Evolutionary conservation across 2,888 invertebrate genomes (phyloP), one percentile per base, ranked within the genome.

Genomic region (Trichogramma evanescens): DNA sequence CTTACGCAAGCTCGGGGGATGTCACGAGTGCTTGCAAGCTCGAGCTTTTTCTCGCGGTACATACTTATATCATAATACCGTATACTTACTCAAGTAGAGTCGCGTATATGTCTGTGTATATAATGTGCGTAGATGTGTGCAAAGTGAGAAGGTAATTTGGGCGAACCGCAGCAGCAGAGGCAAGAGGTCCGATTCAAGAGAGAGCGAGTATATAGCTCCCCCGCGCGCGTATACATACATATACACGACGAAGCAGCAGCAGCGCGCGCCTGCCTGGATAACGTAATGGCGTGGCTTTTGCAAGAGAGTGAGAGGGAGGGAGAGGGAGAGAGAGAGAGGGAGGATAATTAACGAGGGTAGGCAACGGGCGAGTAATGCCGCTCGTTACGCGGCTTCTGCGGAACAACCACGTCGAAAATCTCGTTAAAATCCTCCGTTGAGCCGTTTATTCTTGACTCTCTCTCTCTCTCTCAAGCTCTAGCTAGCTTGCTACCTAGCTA

Each of bases 341-440:
- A 67, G 72, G 72, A 71, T 77, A 76, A 77, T 75, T 76, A 76
- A 77, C 75, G 76, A 73, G 72, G 73, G 72, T 72, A 72, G 68
- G 67, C 68, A 66, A 67, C 67, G 62, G 69, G 57, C 63, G 73
- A 76, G 73, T 76, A 75, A 77, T 77, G 73, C 71, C 69, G 62
- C 74, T 76, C 76, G 76, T 77, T 77, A 76, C 68, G 69, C 58
- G 59, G 55, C 51, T 8, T 26, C 26, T 50, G 57, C 54, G 42
- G 56, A 61, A 69, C 69, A 68, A 67, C 57, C 58, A 54, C 56
- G 63, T 49, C 54, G 63, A 56, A 64, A 64, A 64, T 64, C 61
- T 64, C 61, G 59, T 64, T 64, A 62, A 56, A 59, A 57, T 61
- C 54, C 59, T 58, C 57, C 43, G 50, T 45, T 46, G 51, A 46